Evolutionary conservation across 2,113 vertebrate species (phyloP).

Genomic region (Abramis brama): DNA sequence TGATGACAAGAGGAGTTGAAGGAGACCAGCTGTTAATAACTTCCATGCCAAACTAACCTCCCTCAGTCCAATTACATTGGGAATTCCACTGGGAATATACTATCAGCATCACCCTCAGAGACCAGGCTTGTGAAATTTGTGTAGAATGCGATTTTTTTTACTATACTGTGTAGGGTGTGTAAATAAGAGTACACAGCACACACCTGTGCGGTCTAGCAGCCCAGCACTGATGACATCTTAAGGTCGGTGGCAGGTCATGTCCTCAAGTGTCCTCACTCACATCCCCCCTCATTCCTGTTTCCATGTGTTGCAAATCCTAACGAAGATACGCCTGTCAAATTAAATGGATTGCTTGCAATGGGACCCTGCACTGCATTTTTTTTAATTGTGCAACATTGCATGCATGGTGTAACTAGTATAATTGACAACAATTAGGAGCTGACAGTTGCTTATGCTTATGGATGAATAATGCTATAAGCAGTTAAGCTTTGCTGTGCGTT

Average conservation of each 20-base stretch:
- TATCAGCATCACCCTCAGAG: not conserved
- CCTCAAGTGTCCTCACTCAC: conserved; percentile 43
- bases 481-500: not conserved
- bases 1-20: conserved; percentile 17
- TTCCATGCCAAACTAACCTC: conserved; percentile 10
- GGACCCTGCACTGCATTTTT: not conserved
- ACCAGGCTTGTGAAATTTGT: not conserved
- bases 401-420: conserved; percentile 11
- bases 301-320: not conserved
- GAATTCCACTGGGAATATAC: not conserved
- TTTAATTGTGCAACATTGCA: not conserved
- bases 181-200: not conserved
- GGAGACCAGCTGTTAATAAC: conserved; percentile 25
- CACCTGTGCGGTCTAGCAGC: not conserved
- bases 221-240: conserved; percentile 2
- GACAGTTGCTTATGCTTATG: not conserved
- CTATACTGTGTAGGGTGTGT: not conserved
- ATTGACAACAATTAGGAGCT: conserved; percentile 14
- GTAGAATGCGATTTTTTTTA: not conserved
- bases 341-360: not conserved
- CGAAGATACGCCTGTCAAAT: not conserved
- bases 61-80: not conserved
- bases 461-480: not conserved
- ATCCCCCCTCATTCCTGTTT: not conserved
- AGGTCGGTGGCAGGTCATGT: conserved; percentile 37